These are phyloP conservation scores for Hirudinaria manillensis DNA, from an alignment of 2,888 invertebrate genomes.

Conservation along the genomic window DNA sequence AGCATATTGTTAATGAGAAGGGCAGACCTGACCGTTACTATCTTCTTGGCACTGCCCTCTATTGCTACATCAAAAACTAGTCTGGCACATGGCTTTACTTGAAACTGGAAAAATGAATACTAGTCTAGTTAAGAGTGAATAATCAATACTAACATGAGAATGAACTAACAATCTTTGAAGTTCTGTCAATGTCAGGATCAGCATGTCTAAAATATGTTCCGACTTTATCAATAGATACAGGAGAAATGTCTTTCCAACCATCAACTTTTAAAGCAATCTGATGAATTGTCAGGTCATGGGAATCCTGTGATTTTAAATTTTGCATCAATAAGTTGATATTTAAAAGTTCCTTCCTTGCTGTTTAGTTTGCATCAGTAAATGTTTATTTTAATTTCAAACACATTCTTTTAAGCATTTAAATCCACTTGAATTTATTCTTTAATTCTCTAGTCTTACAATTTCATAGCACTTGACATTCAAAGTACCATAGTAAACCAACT, in stretches of 20 bases:
- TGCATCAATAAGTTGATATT: not conserved
- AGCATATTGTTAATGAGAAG: conserved; percentile 68
- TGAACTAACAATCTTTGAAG: conserved; percentile 38
- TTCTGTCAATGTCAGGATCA: conserved; percentile 44
- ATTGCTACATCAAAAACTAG: conserved; percentile 84
- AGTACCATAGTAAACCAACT: conserved; percentile 41
- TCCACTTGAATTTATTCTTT: too few relatives aligned
- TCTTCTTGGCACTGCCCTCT: conserved; percentile 86
- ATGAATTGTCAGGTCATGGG: conserved; percentile 72
- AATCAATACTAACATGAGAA: not conserved
- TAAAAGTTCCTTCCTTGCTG: not conserved
- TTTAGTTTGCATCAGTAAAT: too few relatives aligned
- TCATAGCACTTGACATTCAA: too few relatives aligned
- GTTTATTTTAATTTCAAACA: too few relatives aligned
- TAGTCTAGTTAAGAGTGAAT: not conserved
- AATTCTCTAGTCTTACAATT: too few relatives aligned
- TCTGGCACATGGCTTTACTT: conserved; percentile 62
- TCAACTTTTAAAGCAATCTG: conserved; percentile 82
- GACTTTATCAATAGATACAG: conserved; percentile 89
- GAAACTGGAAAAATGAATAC: conserved; percentile 38
- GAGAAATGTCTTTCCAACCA: conserved; percentile 78
- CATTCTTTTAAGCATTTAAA: not conserved
- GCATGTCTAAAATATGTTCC: conserved; percentile 74
- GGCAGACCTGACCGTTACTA: conserved; percentile 85
- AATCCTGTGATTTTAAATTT: conserved; percentile 56